Evolutionary conservation across 2,888 invertebrate species (phyloP).

Genomic region (Cecidostiba fungosa): DNA sequence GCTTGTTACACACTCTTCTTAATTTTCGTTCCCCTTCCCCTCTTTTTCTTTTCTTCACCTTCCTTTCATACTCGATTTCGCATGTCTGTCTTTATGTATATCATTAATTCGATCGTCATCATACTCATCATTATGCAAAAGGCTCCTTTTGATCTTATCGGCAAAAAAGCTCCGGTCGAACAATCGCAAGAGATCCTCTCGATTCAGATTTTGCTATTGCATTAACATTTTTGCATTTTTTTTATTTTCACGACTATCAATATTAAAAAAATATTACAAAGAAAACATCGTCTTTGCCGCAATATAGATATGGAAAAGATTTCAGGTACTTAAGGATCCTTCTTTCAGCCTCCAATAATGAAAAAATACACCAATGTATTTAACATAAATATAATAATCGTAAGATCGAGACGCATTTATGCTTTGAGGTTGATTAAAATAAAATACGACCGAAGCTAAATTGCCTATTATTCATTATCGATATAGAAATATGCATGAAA

Average conservation of each 20-base stretch:
- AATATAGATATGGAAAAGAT: constrained; percentile 51
- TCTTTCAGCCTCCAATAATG: constrained; percentile 14
- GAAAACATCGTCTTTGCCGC: constrained; percentile 22
- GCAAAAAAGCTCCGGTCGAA: constrained; percentile 54
- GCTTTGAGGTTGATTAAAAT: background rate
- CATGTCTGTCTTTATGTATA: constrained; percentile 17
- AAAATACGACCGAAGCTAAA: constrained; percentile 52
- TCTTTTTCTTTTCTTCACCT: constrained; percentile 16
- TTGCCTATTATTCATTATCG: constrained; percentile 15
- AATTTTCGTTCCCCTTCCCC: constrained; percentile 3
- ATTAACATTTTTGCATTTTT: constrained; percentile 9
- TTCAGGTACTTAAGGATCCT: constrained; percentile 60
- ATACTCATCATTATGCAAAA: constrained; percentile 37
- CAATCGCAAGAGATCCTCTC: constrained; percentile 48
- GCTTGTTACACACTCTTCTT: constrained; percentile 44
- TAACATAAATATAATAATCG: constrained; percentile 37
- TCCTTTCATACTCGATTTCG: constrained; percentile 28
- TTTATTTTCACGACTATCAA: constrained; percentile 4
- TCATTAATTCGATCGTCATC: constrained; percentile 40
- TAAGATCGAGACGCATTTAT: constrained; percentile 10
- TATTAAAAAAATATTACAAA: constrained; percentile 22
- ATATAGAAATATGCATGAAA: constrained; percentile 47
- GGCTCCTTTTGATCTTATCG: constrained; percentile 44
- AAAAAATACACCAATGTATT: constrained; percentile 18
- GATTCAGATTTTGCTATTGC: constrained; percentile 30